Evolutionary conservation across 2,888 invertebrate genomes (phyloP).

Genomic region (Sminthurides aquaticus): DNA sequence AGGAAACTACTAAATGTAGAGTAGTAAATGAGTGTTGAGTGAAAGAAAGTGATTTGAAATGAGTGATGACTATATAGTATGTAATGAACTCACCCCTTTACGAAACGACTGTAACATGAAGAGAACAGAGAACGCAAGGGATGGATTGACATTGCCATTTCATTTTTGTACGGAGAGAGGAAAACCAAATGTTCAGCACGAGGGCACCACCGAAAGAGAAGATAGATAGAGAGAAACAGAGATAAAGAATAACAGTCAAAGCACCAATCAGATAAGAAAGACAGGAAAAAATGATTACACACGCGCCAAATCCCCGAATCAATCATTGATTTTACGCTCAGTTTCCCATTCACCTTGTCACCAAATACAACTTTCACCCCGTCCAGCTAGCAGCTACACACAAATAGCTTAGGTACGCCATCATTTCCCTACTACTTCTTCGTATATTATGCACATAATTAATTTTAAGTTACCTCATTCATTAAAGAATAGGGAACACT

Average conservation of each 20-base stretch:
- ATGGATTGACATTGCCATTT: constrained; percentile 31
- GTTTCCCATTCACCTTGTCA: neutral
- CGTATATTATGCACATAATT: no score
- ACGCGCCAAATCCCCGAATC: neutral
- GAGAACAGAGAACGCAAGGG: constrained; percentile 38
- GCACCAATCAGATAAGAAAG: constrained; percentile 40
- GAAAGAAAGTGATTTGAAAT: constrained; percentile 24
- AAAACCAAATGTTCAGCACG: constrained; percentile 44
- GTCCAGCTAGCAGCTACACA: neutral
- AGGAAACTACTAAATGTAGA: no score
- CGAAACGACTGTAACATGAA: constrained; percentile 43
- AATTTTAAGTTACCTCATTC: no score
- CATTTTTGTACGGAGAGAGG: constrained; percentile 35
- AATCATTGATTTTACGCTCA: neutral
- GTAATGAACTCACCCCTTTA: constrained; percentile 44
- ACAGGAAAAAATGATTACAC: constrained; percentile 17
- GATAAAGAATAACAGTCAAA: constrained; percentile 39
- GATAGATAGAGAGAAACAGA: constrained; percentile 26
- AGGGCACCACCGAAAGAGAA: constrained; percentile 44
- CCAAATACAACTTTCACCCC: neutral
- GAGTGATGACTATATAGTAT: constrained; percentile 21
- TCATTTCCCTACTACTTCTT: no score
- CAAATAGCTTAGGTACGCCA: no score
- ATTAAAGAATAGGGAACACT: no score
- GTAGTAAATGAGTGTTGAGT: no score